phyloP scores from a whole-genome alignment of 2,888 invertebrate species.

The Glyphotaelius pellucidus region DNA sequence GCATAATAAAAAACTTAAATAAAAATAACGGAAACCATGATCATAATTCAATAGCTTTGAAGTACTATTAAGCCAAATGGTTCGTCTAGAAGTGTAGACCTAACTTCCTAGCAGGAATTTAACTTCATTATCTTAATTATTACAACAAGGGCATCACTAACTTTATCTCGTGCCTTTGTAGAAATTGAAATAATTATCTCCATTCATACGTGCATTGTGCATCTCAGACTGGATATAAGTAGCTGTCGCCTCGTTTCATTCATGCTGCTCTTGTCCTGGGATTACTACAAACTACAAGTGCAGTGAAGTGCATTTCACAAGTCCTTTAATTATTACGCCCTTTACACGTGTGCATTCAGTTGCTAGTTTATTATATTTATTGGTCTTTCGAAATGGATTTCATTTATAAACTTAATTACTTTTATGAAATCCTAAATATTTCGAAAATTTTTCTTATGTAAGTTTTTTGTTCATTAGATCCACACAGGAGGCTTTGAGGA shows the following conservation, averaged over 20 bases:
- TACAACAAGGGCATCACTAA: not conserved
- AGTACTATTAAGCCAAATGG: not conserved
- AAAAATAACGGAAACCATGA: no score
- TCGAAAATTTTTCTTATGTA: no score
- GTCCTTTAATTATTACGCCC: not conserved
- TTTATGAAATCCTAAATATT: no score
- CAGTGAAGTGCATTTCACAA: not conserved
- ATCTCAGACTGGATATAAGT: not conserved
- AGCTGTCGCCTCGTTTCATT: not conserved
- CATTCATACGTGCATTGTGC: not conserved
- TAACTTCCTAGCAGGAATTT: not conserved
- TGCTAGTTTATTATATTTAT: no score
- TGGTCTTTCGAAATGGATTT: no score
- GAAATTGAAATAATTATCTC: not conserved
- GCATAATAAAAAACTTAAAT: no score
- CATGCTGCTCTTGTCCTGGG: not conserved
- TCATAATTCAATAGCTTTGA: not conserved
- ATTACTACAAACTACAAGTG: not conserved
- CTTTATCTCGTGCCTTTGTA: not conserved
- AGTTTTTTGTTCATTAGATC: no score
- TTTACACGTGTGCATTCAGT: not conserved
- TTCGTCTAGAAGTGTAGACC: not conserved
- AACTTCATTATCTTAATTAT: not conserved
- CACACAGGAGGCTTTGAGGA: no score
- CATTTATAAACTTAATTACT: no score